These are phyloP conservation scores for Scaptomyza caliginosa DNA, from an alignment of 2,888 invertebrate genomes.

Conservation along the genomic window DNA sequence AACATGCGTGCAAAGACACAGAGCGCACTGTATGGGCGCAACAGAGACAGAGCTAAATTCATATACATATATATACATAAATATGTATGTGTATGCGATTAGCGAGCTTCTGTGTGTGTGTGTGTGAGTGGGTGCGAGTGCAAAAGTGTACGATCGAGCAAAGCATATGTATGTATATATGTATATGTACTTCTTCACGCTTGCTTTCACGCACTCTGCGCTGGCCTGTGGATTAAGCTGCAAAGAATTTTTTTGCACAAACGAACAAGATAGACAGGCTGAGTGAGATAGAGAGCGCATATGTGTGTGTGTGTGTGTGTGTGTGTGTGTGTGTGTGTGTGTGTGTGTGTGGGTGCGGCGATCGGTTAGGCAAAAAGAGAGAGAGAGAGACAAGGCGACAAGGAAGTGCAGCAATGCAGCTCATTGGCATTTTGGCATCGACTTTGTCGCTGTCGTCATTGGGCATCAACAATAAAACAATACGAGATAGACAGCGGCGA, in stretches of 20 bases:
- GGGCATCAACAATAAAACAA: conserved; percentile 16
- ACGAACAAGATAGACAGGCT: conserved; percentile 1
- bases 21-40: conserved; percentile 6
- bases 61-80: conserved; percentile 8
- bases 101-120: conserved; percentile 7
- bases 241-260: conserved; percentile 41
- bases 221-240: conserved; percentile 42
- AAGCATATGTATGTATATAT: no score
- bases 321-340: not conserved
- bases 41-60: conserved; percentile 21
- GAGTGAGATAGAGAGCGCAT: not conserved
- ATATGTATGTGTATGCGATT: conserved; percentile 4
- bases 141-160: conserved; percentile 34
- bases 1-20: conserved; percentile 70
- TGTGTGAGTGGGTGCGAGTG: conserved; percentile 28
- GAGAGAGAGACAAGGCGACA: conserved; percentile 33
- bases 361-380: conserved; percentile 33
- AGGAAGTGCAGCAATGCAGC: conserved; percentile 40
- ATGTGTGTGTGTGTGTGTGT: no score
- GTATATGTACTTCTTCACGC: conserved; percentile 43
- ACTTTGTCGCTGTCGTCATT: conserved; percentile 15
- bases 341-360: conserved; percentile 44
- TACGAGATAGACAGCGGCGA: conserved; percentile 4
- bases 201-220: conserved; percentile 54
- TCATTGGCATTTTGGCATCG: conserved; percentile 44